Conservation (phyloP, 2,797 vertebrate genomes). For the Crypturellus tataupa region DNA sequence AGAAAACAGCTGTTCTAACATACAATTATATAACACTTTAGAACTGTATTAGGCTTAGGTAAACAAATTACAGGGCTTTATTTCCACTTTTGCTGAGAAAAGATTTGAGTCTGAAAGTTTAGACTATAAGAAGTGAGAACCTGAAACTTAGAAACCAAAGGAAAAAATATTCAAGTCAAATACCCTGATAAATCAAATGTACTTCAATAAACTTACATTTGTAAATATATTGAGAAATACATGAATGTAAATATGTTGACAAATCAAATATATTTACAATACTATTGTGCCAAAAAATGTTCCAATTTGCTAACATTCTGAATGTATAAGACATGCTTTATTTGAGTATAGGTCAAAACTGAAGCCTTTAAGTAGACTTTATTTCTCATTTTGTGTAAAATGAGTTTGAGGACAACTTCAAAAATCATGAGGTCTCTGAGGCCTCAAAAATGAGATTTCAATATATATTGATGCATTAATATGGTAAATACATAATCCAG, state of each 20-base stretch:
- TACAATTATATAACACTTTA: not conserved
- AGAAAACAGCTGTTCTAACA: not conserved
- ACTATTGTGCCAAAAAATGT: not conserved
- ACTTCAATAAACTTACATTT: not conserved
- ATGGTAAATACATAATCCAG: not conserved
- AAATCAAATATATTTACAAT: not conserved
- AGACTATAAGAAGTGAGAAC: not conserved
- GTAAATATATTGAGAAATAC: not conserved
- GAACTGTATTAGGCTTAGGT: not conserved
- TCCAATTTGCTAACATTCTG: not conserved
- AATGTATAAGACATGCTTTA: not conserved
- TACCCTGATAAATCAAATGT: not conserved
- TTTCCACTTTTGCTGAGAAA: not conserved
- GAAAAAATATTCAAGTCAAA: not conserved
- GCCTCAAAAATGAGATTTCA: not conserved
- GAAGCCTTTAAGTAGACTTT: not conserved
- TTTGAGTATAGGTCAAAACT: not conserved
- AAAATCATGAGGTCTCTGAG: not conserved
- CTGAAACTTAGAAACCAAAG: not conserved
- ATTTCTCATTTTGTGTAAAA: not conserved
- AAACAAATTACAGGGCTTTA: not conserved
- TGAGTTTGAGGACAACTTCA: not conserved
- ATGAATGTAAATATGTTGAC: not conserved
- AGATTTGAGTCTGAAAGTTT: not conserved
- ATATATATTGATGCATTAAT: not conserved